Evolutionary conservation across 2,888 invertebrate genomes (phyloP), one percentile per base, ranked within the genome.

Genomic region (Microctonus aethiopoides): DNA sequence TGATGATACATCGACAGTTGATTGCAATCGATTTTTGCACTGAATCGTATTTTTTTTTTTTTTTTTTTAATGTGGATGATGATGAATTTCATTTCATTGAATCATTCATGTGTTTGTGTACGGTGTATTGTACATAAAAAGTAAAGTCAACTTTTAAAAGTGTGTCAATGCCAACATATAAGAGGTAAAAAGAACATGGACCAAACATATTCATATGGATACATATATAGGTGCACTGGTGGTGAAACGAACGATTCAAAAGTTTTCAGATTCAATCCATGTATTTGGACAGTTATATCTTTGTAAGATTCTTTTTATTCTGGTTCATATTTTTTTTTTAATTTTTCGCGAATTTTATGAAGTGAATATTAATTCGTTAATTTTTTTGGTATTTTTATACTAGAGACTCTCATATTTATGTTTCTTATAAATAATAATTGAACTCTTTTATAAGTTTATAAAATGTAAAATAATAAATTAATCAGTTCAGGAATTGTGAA

Each of bases 301-400:
- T 61, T 26, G 61, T 56, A 56, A 22, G 29, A 26, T 29, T 16
- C 26, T 7, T 56, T 13, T n/a, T 56, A 29, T 56, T 10, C 26
- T 56, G 2, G 6, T 16, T 24, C 2, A 22, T 39, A 22, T 60
- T 39, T n/a, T 22, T 22, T 22, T n/a, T 36, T 24, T 13, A 7
- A 13, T 22, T 24, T 22, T 36, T 13, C 24, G 24, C 10, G 7
- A n/a, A 20, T 39, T 22, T 7, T 5, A 29, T 29, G 29, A 68
- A 69, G 72, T 46, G 6, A 67, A 46, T 66, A 51, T 64, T 26
- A 65, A 32, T 22, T 39, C 61, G 36, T 62, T 11, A 70, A 24
- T 51, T 32, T 32, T n/a, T 39, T 4, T n/a, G n/a, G 13, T 39
- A 13, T 39, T n/a, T n/a, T n/a, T n/a, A n/a, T n/a, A n/a, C n/a